Percentiles rank a stretch among this genome's conserved stretches.
phyloP scores from a whole-genome alignment of 2,888 invertebrate species.

The Scrobipalpa costella region DNA sequence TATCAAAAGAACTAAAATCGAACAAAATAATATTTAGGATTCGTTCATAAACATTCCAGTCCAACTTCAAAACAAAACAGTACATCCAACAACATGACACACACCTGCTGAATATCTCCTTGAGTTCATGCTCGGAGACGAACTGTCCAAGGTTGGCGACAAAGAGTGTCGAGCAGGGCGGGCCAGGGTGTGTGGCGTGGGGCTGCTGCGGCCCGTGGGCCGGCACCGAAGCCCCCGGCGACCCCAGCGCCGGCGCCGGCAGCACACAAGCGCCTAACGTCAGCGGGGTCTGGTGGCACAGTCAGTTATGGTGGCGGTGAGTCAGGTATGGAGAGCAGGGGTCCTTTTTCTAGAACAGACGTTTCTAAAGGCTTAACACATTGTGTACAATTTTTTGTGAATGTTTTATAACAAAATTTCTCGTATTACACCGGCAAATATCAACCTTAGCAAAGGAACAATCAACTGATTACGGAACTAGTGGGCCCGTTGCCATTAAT shows the following conservation, averaged over 20 bases:
- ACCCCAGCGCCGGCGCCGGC: constrained; percentile 96
- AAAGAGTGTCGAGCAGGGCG: constrained; percentile 98
- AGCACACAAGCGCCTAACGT: constrained; percentile 89
- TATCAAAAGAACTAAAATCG: too few species aligned
- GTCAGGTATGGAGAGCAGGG: neutral
- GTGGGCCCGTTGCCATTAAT: too few species aligned
- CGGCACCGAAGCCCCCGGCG: constrained; percentile 90
- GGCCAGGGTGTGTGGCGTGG: constrained; percentile 83
- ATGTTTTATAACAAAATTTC: neutral
- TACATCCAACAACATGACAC: too few species aligned
- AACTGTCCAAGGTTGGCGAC: constrained; percentile 99
- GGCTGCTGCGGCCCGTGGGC: constrained; percentile 74
- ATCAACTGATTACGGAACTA: too few species aligned
- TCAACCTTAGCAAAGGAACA: too few species aligned
- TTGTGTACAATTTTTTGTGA: neutral
- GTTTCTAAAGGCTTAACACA: constrained; percentile 1
- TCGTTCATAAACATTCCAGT: too few species aligned
- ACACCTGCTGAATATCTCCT: constrained; percentile 98
- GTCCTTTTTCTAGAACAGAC: constrained; percentile 10
- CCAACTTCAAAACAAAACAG: too few species aligned
- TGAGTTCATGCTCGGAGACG: constrained; percentile 98
- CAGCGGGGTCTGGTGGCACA: constrained; percentile 67
- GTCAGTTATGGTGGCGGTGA: neutral
- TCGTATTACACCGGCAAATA: too few species aligned
- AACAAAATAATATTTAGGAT: too few species aligned